These are phyloP conservation scores for Ranitomeya imitator DNA, from an alignment of 2,113 vertebrate genomes.

Conservation along the genomic window DNA sequence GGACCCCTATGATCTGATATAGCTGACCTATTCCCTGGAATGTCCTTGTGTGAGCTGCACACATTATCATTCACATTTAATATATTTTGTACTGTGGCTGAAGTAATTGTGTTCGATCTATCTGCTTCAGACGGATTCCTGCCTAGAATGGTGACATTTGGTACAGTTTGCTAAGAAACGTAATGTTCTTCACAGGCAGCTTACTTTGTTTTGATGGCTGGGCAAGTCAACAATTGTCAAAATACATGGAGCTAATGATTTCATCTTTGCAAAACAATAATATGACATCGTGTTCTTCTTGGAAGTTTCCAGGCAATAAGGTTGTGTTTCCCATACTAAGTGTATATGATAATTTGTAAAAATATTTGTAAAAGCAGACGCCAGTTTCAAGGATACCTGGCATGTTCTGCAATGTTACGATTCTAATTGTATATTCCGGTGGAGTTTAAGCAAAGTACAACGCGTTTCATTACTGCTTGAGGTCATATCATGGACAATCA, in stretches of 20 bases:
- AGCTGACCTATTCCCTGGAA: no score
- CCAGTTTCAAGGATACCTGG: background rate
- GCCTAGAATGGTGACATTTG: constrained; percentile 16
- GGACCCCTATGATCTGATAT: no score
- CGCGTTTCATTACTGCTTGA: background rate
- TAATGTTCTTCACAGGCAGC: background rate
- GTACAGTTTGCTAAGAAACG: constrained; percentile 4
- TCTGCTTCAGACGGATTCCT: background rate
- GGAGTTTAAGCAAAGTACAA: background rate
- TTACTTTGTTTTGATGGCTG: constrained; percentile 23
- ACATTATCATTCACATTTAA: background rate
- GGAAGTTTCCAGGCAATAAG: background rate
- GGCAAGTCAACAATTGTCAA: constrained; percentile 6
- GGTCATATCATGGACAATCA: background rate
- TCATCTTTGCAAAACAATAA: background rate
- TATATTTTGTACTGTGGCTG: background rate
- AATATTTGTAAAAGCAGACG: background rate
- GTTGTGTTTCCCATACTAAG: background rate
- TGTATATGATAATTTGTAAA: background rate
- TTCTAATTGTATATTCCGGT: background rate
- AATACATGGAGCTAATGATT: background rate
- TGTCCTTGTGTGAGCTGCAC: background rate
- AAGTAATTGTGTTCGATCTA: constrained; percentile 25
- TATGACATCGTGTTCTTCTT: background rate
- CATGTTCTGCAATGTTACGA: background rate